phyloP scores from a whole-genome alignment of 37 sponge, comb jelly and placozoan species.

The Lycopodina hypogea region DNA sequence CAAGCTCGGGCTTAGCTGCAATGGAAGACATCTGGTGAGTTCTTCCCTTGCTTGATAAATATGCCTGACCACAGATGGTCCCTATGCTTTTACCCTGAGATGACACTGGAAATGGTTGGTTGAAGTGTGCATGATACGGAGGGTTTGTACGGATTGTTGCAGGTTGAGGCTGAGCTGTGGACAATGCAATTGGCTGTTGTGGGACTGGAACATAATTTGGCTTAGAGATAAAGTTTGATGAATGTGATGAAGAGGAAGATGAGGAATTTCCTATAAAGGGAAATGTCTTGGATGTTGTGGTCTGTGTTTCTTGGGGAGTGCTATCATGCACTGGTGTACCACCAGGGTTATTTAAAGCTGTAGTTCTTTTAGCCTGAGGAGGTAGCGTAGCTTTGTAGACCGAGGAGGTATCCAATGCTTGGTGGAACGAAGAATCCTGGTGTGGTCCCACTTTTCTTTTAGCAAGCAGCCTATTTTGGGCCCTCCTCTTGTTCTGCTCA shows the following conservation, averaged over 20 bases:
- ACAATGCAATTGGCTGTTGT: too few species aligned
- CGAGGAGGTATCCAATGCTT: not conserved
- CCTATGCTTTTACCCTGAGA: too few species aligned
- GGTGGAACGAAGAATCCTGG: not conserved
- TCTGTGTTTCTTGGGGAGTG: too few species aligned
- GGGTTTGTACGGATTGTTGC: too few species aligned
- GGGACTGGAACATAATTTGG: too few species aligned
- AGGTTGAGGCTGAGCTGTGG: too few species aligned
- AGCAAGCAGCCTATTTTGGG: slow-evolving; percentile 48
- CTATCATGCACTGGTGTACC: not conserved
- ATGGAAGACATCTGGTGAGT: too few species aligned
- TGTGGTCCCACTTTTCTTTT: slow-evolving; percentile 19
- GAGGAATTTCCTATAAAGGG: not conserved
- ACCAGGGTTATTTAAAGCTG: not conserved
- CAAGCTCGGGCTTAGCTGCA: not conserved
- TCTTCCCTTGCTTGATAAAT: too few species aligned
- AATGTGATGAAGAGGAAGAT: not conserved
- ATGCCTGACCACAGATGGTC: too few species aligned
- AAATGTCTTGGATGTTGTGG: not conserved
- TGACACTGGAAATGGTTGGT: too few species aligned
- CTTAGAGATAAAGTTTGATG: not conserved
- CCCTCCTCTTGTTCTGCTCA: slow-evolving; percentile 63
- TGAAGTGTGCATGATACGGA: too few species aligned
- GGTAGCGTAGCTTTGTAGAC: not conserved
- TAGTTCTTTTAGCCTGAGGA: slow-evolving; percentile 15